Base-by-base conservation (phyloP, 2,797 vertebrate species). In the Sebastolobus alascanus region DNA sequence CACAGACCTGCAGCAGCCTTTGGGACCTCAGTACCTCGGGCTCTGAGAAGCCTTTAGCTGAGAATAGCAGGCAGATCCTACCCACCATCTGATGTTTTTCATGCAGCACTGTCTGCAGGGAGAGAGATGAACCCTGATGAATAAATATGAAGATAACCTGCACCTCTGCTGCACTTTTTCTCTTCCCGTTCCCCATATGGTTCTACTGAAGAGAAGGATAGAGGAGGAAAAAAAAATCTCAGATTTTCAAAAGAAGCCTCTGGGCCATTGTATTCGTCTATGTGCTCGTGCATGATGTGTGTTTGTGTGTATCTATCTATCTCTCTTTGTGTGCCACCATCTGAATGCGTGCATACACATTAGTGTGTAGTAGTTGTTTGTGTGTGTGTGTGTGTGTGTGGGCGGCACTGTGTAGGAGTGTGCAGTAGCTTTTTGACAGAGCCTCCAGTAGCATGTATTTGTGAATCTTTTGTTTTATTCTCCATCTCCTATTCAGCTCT, bases 71-170 rank as follows among this genome's bases (percentile, higher is more conserved):
- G 75, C 82, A 50, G 79, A 87, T 88, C 81, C 87, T 75, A 79
- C 81, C 84, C 89, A 90, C 84, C 87, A 90, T 89, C 85, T 85
- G 87, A 93, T 91, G 92, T 89, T 89, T 60, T 82, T 88, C 82
- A 74, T 91, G 88, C 90, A 86, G 74, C 18, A 11, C 79, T 37
- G 84, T 90, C 91, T 93, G 85, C 81, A 82, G 91, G 89, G 87
- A 90, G 70, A 54, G 82, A 91, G 86, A 87, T 85, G 85, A 86
- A 91, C 85, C 85, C 85, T 86, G 90, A 94, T 95, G 93, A 96
- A 95, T 96, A 95, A 95, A 95, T 93, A 96, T 94, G 94, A 95
- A 93, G 89, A 90, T 91, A 93, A 95, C 92, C 93, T 94, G 91
- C 78, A 85, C 94, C 89, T 94, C 85, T 92, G 66, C 90, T 88